phyloP scores from a whole-genome alignment of 2,888 invertebrate species.

The Lacanobia oleracea region DNA sequence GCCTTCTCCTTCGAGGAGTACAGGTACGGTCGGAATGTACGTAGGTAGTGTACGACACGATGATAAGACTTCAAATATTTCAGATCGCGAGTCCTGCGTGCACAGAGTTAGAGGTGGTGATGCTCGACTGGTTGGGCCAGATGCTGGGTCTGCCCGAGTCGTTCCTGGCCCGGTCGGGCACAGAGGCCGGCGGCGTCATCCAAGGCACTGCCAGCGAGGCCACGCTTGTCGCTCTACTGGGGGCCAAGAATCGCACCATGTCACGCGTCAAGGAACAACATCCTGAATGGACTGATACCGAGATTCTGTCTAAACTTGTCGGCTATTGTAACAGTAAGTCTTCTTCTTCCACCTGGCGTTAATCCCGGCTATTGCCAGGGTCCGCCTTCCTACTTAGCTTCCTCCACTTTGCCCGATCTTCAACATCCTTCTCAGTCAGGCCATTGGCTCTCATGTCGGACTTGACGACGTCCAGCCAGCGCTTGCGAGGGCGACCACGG shows the following conservation, averaged over 20 bases:
- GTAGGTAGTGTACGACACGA: background rate
- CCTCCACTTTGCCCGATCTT: too few species aligned
- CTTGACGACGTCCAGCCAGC: too few species aligned
- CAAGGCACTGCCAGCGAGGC: conserved; percentile 99
- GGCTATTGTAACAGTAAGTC: conserved; percentile 97
- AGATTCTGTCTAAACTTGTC: conserved; percentile 94
- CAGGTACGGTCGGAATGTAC: too few species aligned
- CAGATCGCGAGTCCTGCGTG: conserved; percentile 98
- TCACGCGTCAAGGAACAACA: conserved; percentile 92
- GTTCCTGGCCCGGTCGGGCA: conserved; percentile 96
- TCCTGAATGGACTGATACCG: conserved; percentile 94
- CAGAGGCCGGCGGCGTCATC: conserved; percentile 97
- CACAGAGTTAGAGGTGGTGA: conserved; percentile 98
- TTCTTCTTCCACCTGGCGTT: too few species aligned
- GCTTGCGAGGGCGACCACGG: too few species aligned
- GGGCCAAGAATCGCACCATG: conserved; percentile 95
- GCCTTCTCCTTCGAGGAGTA: background rate
- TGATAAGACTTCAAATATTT: conserved; percentile 54
- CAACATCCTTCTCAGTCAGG: too few species aligned
- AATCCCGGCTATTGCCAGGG: too few species aligned
- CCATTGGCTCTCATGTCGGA: too few species aligned
- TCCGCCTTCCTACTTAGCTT: too few species aligned
- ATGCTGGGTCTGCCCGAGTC: conserved; percentile 96
- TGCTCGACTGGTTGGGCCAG: conserved; percentile 99
- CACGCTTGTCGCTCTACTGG: conserved; percentile 97